Evolutionary conservation across 2,888 invertebrate species (phyloP).

Genomic region (Cinara cedri): DNA sequence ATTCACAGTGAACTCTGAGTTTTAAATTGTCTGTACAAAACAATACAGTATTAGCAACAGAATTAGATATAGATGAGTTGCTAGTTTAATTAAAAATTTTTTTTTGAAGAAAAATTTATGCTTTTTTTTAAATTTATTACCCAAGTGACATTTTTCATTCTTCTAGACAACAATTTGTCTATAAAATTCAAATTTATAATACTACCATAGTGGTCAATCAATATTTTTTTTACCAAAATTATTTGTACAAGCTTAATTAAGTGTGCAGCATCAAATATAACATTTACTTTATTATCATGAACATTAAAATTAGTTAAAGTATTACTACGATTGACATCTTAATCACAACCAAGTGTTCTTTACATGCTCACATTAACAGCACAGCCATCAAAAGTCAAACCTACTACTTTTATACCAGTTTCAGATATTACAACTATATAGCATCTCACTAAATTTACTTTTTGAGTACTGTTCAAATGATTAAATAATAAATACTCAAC

Average conservation of each 20-base stretch:
- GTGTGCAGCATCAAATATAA: neutral
- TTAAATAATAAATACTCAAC: conserved; percentile 56
- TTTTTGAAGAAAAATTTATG: neutral
- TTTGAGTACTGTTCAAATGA: neutral
- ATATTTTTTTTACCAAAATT: neutral
- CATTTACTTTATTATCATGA: neutral
- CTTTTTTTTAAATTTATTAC: neutral
- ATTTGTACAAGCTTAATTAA: neutral
- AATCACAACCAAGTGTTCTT: conserved; percentile 12
- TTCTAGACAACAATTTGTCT: neutral
- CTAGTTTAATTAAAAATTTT: conserved; percentile 16
- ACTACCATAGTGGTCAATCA: conserved; percentile 8
- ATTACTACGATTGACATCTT: neutral
- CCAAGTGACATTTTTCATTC: neutral
- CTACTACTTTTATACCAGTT: conserved; percentile 43
- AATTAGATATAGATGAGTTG: conserved; percentile 4
- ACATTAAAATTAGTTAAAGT: conserved; percentile 14
- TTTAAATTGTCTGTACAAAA: conserved; percentile 22
- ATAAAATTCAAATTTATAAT: neutral
- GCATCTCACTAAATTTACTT: conserved; percentile 17
- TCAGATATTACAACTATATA: conserved; percentile 34
- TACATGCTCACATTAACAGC: conserved; percentile 13
- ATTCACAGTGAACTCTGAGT: neutral
- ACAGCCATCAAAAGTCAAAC: conserved; percentile 56
- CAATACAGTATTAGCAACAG: neutral